Conservation (phyloP, 92 coral and sea anemone genomes). For the Parazoanthus atlanticus region DNA sequence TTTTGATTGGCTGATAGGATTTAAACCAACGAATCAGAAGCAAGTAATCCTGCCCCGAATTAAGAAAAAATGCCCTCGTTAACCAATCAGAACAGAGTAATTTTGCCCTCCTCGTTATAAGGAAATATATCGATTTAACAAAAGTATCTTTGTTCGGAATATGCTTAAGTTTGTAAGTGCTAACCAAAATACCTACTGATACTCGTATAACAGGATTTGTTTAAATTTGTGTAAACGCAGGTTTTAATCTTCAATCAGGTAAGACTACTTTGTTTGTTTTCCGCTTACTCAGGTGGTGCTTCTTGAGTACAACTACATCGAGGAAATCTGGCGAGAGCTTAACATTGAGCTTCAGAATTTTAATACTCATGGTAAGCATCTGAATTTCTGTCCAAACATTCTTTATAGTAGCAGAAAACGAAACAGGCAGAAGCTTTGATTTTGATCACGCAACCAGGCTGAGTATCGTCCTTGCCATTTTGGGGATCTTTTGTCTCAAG, state of each 20-base stretch:
- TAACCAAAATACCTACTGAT: neutral
- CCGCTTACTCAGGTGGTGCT: constrained; percentile 6
- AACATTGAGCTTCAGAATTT: constrained; percentile 6
- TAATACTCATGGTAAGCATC: neutral
- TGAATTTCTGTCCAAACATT: neutral
- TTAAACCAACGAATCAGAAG: too few species aligned
- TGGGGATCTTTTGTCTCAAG: neutral
- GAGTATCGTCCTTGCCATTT: too few species aligned
- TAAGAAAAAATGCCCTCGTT: too few species aligned
- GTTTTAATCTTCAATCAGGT: neutral
- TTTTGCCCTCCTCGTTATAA: too few species aligned
- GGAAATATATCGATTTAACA: neutral
- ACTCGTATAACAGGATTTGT: neutral
- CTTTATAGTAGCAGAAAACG: neutral
- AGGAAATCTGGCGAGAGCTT: constrained; percentile 23
- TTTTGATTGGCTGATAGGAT: too few species aligned
- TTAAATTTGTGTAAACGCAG: neutral
- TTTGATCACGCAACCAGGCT: neutral
- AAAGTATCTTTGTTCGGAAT: too few species aligned
- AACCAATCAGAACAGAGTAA: too few species aligned
- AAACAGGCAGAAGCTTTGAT: neutral
- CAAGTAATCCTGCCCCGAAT: too few species aligned
- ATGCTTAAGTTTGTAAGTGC: too few species aligned
- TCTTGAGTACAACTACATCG: constrained; percentile 31
- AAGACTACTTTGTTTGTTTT: neutral